Conservation (phyloP, 2,113 vertebrate species). For the Balaeniceps rex region DNA sequence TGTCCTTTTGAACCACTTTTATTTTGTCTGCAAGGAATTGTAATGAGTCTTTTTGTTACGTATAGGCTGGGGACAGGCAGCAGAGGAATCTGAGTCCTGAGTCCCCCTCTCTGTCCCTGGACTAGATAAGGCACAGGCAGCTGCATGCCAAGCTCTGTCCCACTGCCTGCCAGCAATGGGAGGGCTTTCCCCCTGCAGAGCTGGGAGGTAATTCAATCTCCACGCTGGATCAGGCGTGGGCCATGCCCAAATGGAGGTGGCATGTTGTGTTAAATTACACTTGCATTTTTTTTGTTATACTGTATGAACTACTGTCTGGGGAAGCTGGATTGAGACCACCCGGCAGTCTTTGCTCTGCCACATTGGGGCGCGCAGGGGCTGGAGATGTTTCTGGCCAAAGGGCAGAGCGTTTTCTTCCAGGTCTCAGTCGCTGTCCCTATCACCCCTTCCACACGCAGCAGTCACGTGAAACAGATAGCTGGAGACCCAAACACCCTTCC, state of each 20-base stretch:
- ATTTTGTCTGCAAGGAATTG: background rate
- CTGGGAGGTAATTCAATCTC: constrained; percentile 12
- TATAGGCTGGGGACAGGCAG: background rate
- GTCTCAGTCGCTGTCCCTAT: background rate
- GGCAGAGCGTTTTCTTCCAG: background rate
- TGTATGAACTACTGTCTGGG: background rate
- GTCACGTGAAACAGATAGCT: background rate
- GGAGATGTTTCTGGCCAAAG: background rate
- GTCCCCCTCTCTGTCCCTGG: background rate
- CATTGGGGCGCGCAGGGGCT: background rate
- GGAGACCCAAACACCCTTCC: background rate
- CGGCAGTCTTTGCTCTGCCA: background rate
- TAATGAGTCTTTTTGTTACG: background rate
- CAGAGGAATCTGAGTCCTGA: background rate
- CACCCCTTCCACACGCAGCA: background rate
- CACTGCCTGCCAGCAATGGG: background rate
- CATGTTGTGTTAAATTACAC: constrained; percentile 31
- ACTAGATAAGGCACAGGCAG: constrained; percentile 13
- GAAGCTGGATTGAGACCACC: background rate
- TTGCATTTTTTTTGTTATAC: background rate
- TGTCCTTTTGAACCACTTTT: background rate
- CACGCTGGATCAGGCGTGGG: background rate
- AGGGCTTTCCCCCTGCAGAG: background rate
- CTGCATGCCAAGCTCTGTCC: background rate
- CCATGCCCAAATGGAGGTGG: background rate